Evolutionary conservation across 2,888 invertebrate species (phyloP), one percentile per base, ranked within the genome.

Genomic region (Hofmannophila pseudospretella): DNA sequence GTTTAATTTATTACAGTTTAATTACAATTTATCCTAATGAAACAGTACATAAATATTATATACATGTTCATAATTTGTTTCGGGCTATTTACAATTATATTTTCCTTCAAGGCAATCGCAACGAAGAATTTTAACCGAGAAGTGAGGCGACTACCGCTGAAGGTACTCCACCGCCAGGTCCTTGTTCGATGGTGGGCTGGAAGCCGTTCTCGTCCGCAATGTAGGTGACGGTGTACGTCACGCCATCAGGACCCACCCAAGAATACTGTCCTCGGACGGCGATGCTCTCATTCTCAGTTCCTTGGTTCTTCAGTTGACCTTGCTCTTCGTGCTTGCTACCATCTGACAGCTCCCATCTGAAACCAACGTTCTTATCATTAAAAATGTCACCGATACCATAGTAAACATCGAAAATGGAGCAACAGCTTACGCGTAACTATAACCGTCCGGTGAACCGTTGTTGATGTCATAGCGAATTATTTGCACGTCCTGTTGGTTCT

Each of bases 401-500:
- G 1, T 23, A n/a, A 23, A n/a, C n/a, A 4, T n/a, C n/a, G 8
- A 16, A 23, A 23, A n/a, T 34, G 36, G 22, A 19, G 7, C 27
- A 11, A 7, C n/a, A 5, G 13, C 85, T 86, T 76, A 89, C 89
- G 77, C 84, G 49, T 89, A 91, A 46, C 74, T 88, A 69, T 90
- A 91, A 33, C 87, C 76, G 47, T 88, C 88, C 13, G 88, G 61
- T 33, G 90, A 90, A 45, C 86, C 84, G 45, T 91, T 91, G 63
- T 91, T 88, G 41, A 81, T 77, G 28, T 91, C 91, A 57, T 89
- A 90, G 45, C 89, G 88, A 32, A 90, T 47, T 45, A 92, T 82
- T 56, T 89, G 88, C 2, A 90, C 91, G 51, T 90, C 89, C 60
- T 88, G 74, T 4, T 51, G 69, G 43, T 67, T 74, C 41, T 69